phyloP scores from a whole-genome alignment of 2,888 invertebrate species.

The Tetheella fluctuosa region DNA sequence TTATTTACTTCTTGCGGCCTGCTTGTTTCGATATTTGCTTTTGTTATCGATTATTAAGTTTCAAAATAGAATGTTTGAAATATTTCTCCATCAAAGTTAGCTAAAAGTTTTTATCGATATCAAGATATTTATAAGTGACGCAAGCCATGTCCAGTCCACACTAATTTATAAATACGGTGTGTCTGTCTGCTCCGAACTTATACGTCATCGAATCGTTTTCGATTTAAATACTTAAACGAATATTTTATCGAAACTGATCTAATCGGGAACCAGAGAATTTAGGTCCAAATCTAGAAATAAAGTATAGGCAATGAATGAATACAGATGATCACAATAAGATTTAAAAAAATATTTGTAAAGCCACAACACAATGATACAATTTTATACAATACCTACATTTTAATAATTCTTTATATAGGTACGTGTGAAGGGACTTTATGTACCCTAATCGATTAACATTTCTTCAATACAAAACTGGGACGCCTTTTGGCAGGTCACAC shows the following conservation, averaged over 20 bases:
- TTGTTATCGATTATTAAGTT: neutral
- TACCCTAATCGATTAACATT: neutral
- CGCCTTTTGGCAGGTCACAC: neutral
- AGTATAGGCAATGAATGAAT: too few species aligned
- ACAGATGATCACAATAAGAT: too few species aligned
- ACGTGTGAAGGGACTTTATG: neutral
- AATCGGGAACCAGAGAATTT: too few species aligned
- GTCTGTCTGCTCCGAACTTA: too few species aligned
- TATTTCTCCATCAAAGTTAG: neutral
- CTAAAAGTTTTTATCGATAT: neutral
- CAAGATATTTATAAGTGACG: neutral
- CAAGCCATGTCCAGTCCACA: too few species aligned
- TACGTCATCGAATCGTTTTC: too few species aligned
- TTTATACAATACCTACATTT: neutral
- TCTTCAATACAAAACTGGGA: neutral
- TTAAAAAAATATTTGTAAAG: too few species aligned
- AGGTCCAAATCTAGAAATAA: too few species aligned
- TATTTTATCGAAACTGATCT: too few species aligned
- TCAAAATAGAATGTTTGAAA: neutral
- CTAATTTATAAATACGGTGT: too few species aligned
- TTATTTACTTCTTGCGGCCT: constrained; percentile 5
- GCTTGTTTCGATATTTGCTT: neutral
- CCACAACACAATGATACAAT: neutral
- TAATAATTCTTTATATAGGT: neutral
- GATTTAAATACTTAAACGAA: too few species aligned